Evolutionary conservation across 2,888 invertebrate genomes (phyloP).

Genomic region (Villa cingulata): DNA sequence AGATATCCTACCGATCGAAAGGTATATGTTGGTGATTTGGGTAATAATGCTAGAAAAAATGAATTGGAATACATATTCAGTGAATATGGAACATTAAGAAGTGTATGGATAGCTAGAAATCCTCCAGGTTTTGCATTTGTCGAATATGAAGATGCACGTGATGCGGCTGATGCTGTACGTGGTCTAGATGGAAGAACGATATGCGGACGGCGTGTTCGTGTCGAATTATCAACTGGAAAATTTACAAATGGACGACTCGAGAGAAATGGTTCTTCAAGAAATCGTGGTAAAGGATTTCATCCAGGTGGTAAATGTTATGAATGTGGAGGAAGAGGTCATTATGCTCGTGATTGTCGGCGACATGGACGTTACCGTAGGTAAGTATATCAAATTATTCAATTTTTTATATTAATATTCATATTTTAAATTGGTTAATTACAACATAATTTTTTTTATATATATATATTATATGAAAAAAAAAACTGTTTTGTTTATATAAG

Average conservation of each 20-base stretch:
- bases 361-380: conserved; percentile 46
- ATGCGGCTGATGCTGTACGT: conserved; percentile 80
- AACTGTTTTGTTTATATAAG: no score
- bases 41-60: conserved; percentile 80
- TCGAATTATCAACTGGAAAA: conserved; percentile 85
- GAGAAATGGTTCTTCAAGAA: conserved; percentile 11
- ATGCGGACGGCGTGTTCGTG: conserved; percentile 79
- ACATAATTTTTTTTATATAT: not conserved
- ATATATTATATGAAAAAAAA: no score
- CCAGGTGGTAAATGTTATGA: conserved; percentile 90
- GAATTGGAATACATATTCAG: conserved; percentile 88
- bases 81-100: conserved; percentile 80
- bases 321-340: conserved; percentile 87
- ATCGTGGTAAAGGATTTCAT: conserved; percentile 52
- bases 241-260: conserved; percentile 31
- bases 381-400: no score
- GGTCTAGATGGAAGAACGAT: conserved; percentile 66
- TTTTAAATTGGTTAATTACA: not conserved
- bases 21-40: conserved; percentile 91
- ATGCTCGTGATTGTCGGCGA: conserved; percentile 77
- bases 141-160: conserved; percentile 78
- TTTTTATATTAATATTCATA: no score
- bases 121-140: conserved; percentile 87
- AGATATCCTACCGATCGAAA: conserved; percentile 78
- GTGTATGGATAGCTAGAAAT: conserved; percentile 96